Conservation (phyloP, 2,797 vertebrate genomes). For the Oryzias dopingdopingensis region DNA sequence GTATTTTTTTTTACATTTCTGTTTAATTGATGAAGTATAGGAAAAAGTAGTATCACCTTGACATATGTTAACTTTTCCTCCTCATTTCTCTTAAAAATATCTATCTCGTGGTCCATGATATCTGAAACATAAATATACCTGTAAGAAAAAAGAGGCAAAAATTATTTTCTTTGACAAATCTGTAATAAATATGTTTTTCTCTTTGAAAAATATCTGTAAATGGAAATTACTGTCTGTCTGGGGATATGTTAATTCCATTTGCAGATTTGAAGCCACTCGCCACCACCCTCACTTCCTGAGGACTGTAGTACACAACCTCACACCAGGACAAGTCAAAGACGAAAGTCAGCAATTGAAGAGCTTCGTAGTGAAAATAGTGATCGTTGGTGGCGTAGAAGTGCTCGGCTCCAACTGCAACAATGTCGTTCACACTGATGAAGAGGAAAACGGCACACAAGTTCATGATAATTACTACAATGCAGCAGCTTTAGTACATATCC, state of each 20-base stretch:
- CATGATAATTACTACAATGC: too few relatives aligned
- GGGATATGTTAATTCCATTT: slow-evolving; percentile 90
- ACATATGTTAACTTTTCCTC: slow-evolving; percentile 53
- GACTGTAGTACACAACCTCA: slow-evolving; percentile 86
- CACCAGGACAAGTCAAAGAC: slow-evolving; percentile 75
- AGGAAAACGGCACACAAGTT: neutral
- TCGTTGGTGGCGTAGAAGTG: slow-evolving; percentile 91
- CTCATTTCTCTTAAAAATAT: slow-evolving; percentile 61
- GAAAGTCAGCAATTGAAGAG: slow-evolving; percentile 20
- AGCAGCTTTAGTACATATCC: too few relatives aligned
- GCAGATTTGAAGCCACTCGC: slow-evolving; percentile 74
- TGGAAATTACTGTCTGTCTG: slow-evolving; percentile 75
- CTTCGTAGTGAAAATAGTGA: slow-evolving; percentile 64
- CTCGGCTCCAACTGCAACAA: slow-evolving; percentile 85
- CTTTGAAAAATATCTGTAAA: too few relatives aligned
- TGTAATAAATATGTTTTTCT: neutral
- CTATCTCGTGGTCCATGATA: slow-evolving; percentile 54
- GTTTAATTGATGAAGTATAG: neutral
- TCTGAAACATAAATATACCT: slow-evolving; percentile 74
- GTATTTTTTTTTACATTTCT: neutral
- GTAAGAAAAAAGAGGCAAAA: neutral
- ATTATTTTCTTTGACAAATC: neutral
- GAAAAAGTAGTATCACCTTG: slow-evolving; percentile 58
- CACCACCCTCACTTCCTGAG: slow-evolving; percentile 81
- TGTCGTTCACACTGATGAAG: slow-evolving; percentile 83